Conservation (phyloP, 1,140 invertebrate species). For the Dreissena rostriformis region DNA sequence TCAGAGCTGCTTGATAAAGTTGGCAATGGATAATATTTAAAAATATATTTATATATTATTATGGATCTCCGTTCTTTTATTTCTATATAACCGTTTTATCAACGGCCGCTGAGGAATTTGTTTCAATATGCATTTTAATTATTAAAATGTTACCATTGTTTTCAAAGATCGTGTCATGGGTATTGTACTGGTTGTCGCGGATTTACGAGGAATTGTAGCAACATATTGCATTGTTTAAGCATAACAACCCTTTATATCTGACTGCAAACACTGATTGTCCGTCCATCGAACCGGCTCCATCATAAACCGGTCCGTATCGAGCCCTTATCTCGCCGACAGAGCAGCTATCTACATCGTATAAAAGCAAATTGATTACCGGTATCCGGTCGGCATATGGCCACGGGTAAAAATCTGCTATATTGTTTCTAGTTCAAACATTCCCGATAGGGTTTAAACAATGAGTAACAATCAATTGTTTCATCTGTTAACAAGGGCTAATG, state of each 20-base stretch:
- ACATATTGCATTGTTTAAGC: slow-evolving; percentile 43
- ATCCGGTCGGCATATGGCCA: slow-evolving; percentile 46
- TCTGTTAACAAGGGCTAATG: no score
- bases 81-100: no score
- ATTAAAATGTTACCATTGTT: background rate
- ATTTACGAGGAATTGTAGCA: background rate
- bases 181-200: background rate
- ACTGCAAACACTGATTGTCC: slow-evolving; percentile 36
- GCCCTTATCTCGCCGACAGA: slow-evolving; percentile 19
- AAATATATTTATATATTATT: no score
- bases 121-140: background rate
- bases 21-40: no score
- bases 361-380: slow-evolving; percentile 42
- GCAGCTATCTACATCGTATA: slow-evolving; percentile 49
- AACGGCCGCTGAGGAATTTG: no score
- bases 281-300: slow-evolving; percentile 26
- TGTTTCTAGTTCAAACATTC: no score
- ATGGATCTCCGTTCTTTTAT: no score
- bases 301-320: slow-evolving; percentile 33
- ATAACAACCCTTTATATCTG: slow-evolving; percentile 36
- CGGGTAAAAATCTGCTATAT: background rate
- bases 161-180: background rate
- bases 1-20: no score
- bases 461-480: no score
- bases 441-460: no score